Base-by-base conservation (phyloP, 2,113 vertebrate species). In the Gobiocypris rarus region DNA sequence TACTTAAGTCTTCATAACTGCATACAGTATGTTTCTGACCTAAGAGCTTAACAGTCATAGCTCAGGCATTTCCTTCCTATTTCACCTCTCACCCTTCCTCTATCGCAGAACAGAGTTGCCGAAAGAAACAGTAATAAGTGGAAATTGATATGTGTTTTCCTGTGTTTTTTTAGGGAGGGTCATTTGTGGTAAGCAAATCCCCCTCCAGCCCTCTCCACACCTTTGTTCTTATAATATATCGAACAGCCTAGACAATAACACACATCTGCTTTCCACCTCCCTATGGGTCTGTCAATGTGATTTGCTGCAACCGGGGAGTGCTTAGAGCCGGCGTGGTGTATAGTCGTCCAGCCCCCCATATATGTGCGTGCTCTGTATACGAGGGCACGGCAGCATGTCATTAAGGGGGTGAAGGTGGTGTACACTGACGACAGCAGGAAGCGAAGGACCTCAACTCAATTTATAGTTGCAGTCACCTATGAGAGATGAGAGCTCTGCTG, bases 1-100 rank as follows among this genome's bases (percentile, higher is more conserved):
- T 26, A 61, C 24, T 28, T 14, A 28, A 28, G n/a, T 63, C 24
- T 38, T 38, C 38, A 38, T 38, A 38, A 38, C 7, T 38, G 5
- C 22, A 50, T 34, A 38, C 26, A 31, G 24, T 73, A n/a, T 79
- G 28, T 19, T 73, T 74, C 31, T 70, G 26, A 24, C 54, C 17
- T 59, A 43, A 43, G 11, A 28, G 58, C 9, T 38, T 73, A 26
- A 31, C n/a, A 73, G 41, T 86, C 87, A 84, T 15, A 56, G 77
- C 70, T 56, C 43, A 82, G 67, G 67, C 70, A 75, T 84, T 85
- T 86, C 86, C 83, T 89, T 86, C 81, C 84, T 83, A n/a, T 45
- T 22, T 22, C 50, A 59, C 56, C 80, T 34, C 71, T 81, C 48
- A 73, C 50, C 63, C 41, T 31, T 67, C 73, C 43, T 71, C 11